Percentiles rank a stretch among this genome's conserved stretches.
phyloP scores from a whole-genome alignment of 2,113 vertebrate species.

The Spermophilus dauricus region DNA sequence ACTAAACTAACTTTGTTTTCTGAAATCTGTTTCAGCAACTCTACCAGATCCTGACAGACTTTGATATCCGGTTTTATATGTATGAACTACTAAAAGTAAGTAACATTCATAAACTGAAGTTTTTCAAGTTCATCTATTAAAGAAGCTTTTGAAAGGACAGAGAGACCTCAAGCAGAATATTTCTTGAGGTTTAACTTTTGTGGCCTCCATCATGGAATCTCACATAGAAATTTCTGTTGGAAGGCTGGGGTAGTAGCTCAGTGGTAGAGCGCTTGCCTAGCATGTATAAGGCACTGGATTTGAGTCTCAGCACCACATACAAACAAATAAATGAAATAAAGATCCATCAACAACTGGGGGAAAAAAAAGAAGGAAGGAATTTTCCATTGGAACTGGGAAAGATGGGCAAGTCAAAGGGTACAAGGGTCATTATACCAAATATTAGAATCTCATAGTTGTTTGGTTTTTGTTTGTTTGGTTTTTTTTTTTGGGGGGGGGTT shows the following conservation, averaged over 20 bases:
- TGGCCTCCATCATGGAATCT: background rate
- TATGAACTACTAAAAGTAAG: conserved; percentile 99
- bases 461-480: no score
- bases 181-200: conserved; percentile 31
- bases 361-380: background rate
- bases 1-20: conserved; percentile 76
- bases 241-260: background rate
- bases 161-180: conserved; percentile 2
- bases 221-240: background rate
- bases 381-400: background rate
- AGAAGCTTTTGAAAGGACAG: background rate
- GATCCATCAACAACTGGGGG: no score
- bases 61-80: conserved; percentile 99
- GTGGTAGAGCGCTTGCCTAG: no score
- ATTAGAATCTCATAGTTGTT: background rate
- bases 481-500: background rate
- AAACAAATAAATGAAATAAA: no score
- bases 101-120: conserved; percentile 44
- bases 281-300: no score
- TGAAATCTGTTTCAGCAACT: conserved; percentile 94
- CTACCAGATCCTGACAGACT: conserved; percentile 99
- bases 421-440: background rate
- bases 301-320: no score
- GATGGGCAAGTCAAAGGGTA: background rate
- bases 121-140: background rate